Conservation (phyloP, 2,113 vertebrate species). For the Myrmecobius fasciatus region DNA sequence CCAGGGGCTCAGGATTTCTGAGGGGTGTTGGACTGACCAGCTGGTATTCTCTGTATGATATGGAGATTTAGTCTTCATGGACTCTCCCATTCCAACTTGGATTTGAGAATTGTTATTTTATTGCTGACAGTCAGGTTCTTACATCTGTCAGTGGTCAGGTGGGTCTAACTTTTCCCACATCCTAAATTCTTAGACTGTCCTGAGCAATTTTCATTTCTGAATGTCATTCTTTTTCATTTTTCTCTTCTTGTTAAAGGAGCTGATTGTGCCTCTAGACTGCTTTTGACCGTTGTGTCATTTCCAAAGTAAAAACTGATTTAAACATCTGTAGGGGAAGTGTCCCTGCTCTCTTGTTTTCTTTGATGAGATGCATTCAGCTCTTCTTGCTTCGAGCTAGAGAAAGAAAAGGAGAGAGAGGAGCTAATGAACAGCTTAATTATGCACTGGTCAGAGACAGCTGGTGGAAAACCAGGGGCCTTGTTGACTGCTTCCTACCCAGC, state of each 20-base stretch:
- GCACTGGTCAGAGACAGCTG: not conserved
- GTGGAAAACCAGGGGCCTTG: not conserved
- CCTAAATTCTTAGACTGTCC: not conserved
- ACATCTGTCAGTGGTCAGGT: not conserved
- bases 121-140: not conserved
- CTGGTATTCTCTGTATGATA: not conserved
- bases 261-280: not conserved
- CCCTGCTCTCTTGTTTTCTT: not conserved
- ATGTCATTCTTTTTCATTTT: not conserved
- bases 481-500: not conserved
- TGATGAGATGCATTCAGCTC: not conserved
- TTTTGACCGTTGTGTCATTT: not conserved
- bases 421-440: not conserved
- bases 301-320: not conserved
- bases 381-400: not conserved
- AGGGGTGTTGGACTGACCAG: not conserved
- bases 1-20: no score
- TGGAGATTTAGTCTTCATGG: not conserved
- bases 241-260: not conserved
- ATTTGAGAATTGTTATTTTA: not conserved
- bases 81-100: not conserved
- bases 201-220: not conserved
- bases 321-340: not conserved
- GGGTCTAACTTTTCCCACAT: not conserved
- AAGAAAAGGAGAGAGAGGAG: not conserved